phyloP scores from a whole-genome alignment of 1,140 invertebrate genomes.

The Temnothorax longispinosus region DNA sequence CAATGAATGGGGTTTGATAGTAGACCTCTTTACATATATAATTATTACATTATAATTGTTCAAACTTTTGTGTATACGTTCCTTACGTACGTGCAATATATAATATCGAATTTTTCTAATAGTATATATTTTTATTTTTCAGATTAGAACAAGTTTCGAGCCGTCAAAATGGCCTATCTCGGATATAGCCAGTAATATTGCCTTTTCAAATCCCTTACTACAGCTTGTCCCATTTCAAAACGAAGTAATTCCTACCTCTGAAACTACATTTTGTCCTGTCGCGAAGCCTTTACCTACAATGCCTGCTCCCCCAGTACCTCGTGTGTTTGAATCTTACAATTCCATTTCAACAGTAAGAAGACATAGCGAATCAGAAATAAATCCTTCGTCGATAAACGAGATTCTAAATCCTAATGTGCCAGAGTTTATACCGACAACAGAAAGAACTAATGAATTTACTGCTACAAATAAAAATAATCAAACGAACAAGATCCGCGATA shows the following conservation, averaged over 20 bases:
- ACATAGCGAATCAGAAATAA: constrained; percentile 76
- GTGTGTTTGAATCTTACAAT: constrained; percentile 77
- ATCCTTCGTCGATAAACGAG: constrained; percentile 82
- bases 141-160: constrained; percentile 93
- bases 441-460: constrained; percentile 8
- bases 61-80: not conserved
- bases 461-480: constrained; percentile 16
- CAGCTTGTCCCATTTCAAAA: constrained; percentile 55
- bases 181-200: constrained; percentile 85
- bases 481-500: constrained; percentile 38
- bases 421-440: constrained; percentile 90
- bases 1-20: constrained; percentile 81
- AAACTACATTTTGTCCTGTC: constrained; percentile 83
- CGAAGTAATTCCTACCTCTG: constrained; percentile 65
- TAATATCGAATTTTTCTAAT: not conserved
- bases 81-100: not conserved
- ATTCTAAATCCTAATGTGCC: constrained; percentile 94
- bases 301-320: constrained; percentile 89
- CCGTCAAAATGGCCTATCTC: constrained; percentile 95
- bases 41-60: not conserved
- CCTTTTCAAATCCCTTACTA: constrained; percentile 82
- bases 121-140: constrained; percentile 65
- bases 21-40: constrained; percentile 76
- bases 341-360: constrained; percentile 57
- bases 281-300: constrained; percentile 88